Percentiles rank a stretch among this genome's conserved stretches.
Conservation (phyloP, 2,888 invertebrate species). For the Lydus trimaculatus region DNA sequence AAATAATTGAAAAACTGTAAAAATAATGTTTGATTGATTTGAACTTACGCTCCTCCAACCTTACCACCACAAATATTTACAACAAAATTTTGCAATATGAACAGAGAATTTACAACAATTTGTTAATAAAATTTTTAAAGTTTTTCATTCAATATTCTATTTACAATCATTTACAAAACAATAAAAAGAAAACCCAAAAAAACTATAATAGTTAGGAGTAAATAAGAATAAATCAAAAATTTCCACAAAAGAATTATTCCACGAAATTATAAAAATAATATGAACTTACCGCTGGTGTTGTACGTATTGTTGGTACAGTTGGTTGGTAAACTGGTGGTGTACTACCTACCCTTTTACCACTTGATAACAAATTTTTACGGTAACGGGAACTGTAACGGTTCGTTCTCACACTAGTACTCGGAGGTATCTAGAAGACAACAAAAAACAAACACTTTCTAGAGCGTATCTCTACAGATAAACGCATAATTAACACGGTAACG, state of each 20-base stretch:
- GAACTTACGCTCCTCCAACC: background rate
- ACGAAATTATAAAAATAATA: slow-evolving; percentile 7
- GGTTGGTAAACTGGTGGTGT: slow-evolving; percentile 69
- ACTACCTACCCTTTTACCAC: slow-evolving; percentile 56
- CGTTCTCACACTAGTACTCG: slow-evolving; percentile 51
- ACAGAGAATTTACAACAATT: background rate
- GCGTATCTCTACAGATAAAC: background rate
- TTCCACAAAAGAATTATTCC: background rate
- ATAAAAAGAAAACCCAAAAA: background rate
- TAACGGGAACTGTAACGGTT: slow-evolving; percentile 69
- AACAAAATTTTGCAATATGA: background rate
- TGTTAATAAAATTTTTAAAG: background rate
- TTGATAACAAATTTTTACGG: slow-evolving; percentile 56
- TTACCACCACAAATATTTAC: background rate
- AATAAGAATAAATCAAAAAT: background rate
- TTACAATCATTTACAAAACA: background rate
- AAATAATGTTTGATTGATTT: background rate
- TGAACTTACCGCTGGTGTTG: slow-evolving; percentile 39
- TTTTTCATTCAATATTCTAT: background rate
- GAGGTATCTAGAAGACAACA: slow-evolving; percentile 35
- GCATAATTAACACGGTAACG: background rate
- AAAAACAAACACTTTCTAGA: background rate
- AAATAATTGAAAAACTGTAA: background rate
- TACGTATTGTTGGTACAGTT: slow-evolving; percentile 64
- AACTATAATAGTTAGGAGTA: slow-evolving; percentile 1